These are phyloP conservation scores for Melanostigma gelatinosum DNA, from an alignment of 2,113 vertebrate species.

Conservation along the genomic window DNA sequence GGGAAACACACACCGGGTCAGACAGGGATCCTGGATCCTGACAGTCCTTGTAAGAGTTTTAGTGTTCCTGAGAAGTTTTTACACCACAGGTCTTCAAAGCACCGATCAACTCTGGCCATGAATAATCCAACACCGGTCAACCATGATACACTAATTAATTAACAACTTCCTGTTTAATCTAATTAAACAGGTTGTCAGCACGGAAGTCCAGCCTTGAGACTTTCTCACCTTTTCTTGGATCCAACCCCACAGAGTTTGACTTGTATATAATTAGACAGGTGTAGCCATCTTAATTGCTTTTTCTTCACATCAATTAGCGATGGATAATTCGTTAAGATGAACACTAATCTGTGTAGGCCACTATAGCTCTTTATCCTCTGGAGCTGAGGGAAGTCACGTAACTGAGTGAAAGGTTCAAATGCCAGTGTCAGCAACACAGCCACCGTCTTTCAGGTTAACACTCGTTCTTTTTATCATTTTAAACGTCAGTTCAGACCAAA, in stretches of 20 bases:
- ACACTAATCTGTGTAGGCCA: constrained; percentile 34
- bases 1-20: no score
- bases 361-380: constrained; percentile 48
- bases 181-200: constrained; percentile 81
- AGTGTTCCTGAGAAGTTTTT: constrained; percentile 40
- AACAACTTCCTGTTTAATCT: constrained; percentile 74
- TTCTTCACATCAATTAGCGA: constrained; percentile 73
- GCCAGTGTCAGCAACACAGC: constrained; percentile 8
- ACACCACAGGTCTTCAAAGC: constrained; percentile 34
- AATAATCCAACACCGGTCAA: constrained; percentile 55
- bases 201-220: constrained; percentile 63
- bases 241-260: constrained; percentile 66
- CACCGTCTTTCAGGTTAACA: not conserved
- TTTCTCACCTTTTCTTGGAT: constrained; percentile 69
- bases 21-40: no score
- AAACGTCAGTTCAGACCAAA: constrained; percentile 23
- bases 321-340: constrained; percentile 73
- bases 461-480: constrained; percentile 5
- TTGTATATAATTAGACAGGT: constrained; percentile 81
- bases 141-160: constrained; percentile 74
- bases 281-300: constrained; percentile 77
- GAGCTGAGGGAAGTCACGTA: constrained; percentile 35
- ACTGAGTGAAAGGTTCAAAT: constrained; percentile 43
- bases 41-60: constrained; percentile 8
- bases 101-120: constrained; percentile 31